Base-by-base conservation (phyloP, 2,888 invertebrate species). In the Phymatocera aterrima region DNA sequence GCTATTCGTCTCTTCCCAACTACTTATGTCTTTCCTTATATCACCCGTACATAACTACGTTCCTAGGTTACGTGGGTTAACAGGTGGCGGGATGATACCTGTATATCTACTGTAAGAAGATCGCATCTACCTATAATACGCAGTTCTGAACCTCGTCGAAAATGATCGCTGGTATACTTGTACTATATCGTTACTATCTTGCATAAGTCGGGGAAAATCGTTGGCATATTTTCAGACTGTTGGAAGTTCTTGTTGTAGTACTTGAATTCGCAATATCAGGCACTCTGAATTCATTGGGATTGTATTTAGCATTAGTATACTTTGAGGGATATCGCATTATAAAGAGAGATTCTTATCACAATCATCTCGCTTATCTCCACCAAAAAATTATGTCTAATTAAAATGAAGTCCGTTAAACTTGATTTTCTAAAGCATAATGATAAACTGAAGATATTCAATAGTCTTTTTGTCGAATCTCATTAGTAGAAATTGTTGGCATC, bases 141-240 rank as follows among this genome's bases (percentile, higher is more conserved):
- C 72, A 34, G 31, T 51, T 72, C 51, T 72, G 18, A 72, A 72
- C 70, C 70, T 72, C 34, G 31, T 51, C 51, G 28, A 72, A 51
- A 51, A 51, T 68, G 43, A 68, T 68, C 46, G 46, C 43, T 46
- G 6, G 24, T 43, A 46, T 6, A 2, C 46, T 2, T 60, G 1
- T 28, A 8, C 21, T 18, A 28, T 57, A 57, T 57, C 57, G 8
- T 57, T 57, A 1, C 57, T 15, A 28, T 28, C 57, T 28, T 28
- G 28, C 57, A 57, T 57, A 57, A 8, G 10, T 28, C 46, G 34
- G 21, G 24, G 43, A 46, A 4, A 68, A 43, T 3, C 3, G 24
- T 28, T n/a, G n/a, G n/a, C n/a, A n/a, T n/a, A n/a, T n/a, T n/a
- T n/a, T n/a, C n/a, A n/a, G n/a, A n/a, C n/a, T n/a, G n/a, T n/a